A percentile compares a stretch with the other conserved stretches of the same genome.
phyloP scores from a whole-genome alignment of 2,797 vertebrate genomes.

The Adelosebastes latens region DNA sequence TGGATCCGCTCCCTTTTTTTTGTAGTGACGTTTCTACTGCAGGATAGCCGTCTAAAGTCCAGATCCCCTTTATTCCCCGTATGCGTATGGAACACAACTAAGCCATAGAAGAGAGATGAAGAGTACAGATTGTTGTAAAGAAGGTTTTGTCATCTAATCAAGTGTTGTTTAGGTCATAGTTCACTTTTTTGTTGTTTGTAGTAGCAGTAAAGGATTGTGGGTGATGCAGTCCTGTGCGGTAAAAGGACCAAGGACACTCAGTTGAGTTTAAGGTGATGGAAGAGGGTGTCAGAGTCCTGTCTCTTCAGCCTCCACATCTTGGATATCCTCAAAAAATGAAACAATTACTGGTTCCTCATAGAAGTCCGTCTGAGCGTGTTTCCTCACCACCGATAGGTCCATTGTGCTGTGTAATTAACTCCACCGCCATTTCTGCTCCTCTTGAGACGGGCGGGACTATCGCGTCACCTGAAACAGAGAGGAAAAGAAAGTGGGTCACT shows the following conservation, averaged over 20 bases:
- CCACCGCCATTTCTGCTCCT: conserved; percentile 25
- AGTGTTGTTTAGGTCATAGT: conserved; percentile 47
- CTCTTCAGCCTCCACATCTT: conserved; percentile 47
- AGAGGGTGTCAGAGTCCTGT: conserved; percentile 57
- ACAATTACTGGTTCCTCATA: conserved; percentile 47
- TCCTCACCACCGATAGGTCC: conserved; percentile 56
- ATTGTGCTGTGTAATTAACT: conserved; percentile 61
- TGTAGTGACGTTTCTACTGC: conserved; percentile 30
- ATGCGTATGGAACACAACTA: conserved; percentile 67
- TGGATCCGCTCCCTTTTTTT: conserved; percentile 44
- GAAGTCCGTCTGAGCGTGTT: conserved; percentile 54
- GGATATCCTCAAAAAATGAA: conserved; percentile 63
- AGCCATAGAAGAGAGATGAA: conserved; percentile 66
- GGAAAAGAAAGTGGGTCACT: conserved; percentile 35
- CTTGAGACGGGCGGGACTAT: conserved; percentile 71
- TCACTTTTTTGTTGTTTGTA: conserved; percentile 50
- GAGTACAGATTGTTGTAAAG: conserved; percentile 54
- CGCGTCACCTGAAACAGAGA: conserved; percentile 82
- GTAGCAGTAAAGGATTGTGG: conserved; percentile 66
- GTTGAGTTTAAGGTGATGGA: conserved; percentile 54
- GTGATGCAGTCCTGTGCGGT: conserved; percentile 49
- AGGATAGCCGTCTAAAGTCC: conserved; percentile 39
- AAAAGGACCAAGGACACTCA: conserved; percentile 45
- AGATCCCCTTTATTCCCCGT: conserved; percentile 33
- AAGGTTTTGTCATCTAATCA: conserved; percentile 54